Conservation (phyloP, 2,888 invertebrate genomes). For the Sarcophaga variegata region DNA sequence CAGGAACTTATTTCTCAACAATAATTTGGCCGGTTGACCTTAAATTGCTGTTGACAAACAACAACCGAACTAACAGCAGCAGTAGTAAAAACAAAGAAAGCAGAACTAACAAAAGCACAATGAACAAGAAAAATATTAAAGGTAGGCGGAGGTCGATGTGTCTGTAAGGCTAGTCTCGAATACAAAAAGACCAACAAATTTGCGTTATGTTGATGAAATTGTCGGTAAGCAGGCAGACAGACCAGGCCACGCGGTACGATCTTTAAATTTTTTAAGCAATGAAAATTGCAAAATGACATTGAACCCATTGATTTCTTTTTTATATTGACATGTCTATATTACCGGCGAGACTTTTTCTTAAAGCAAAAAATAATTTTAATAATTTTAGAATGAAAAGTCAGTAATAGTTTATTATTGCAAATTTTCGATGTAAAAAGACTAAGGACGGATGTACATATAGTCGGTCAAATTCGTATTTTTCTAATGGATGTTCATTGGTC, state of each 20-base stretch:
- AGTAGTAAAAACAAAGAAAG: slow-evolving; percentile 12
- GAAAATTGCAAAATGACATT: not conserved
- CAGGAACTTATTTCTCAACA: slow-evolving; percentile 1
- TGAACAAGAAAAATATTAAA: not conserved
- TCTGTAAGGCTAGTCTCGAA: slow-evolving; percentile 12
- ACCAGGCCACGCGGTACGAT: slow-evolving; percentile 50
- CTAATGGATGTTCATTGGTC: slow-evolving; percentile 20
- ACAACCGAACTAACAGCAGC: slow-evolving; percentile 13
- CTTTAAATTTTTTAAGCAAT: not conserved
- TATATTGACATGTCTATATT: not conserved
- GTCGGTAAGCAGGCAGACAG: slow-evolving; percentile 1
- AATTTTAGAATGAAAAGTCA: not conserved
- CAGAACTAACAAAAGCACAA: slow-evolving; percentile 15
- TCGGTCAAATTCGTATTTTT: slow-evolving; percentile 3
- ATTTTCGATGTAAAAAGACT: not conserved
- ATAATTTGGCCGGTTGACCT: not conserved
- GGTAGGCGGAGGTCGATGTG: slow-evolving; percentile 51
- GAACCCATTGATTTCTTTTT: not conserved
- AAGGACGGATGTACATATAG: not conserved
- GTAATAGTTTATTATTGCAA: not conserved
- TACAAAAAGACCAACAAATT: slow-evolving; percentile 3
- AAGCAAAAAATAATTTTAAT: not conserved
- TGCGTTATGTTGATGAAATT: slow-evolving; percentile 34
- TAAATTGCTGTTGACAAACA: slow-evolving; percentile 5
- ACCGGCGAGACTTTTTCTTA: not conserved